Conservation (phyloP, 1,140 invertebrate genomes). For the Sminthurinus signatus region DNA sequence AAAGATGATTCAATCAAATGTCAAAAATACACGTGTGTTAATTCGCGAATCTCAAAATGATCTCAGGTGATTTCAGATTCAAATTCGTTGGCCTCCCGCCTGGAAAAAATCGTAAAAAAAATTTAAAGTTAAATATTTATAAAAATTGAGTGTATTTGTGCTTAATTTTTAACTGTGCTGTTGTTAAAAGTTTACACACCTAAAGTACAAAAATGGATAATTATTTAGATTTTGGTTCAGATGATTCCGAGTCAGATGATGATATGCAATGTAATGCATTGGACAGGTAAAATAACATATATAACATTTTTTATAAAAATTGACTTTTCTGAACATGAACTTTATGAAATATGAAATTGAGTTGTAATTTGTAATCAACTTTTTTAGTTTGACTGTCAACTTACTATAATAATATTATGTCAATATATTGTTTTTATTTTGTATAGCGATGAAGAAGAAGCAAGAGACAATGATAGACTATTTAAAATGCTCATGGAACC, state of each 20-base stretch:
- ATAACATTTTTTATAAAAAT: not conserved
- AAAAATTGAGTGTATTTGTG: too few species aligned
- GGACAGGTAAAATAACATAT: not conserved
- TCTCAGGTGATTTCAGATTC: too few species aligned
- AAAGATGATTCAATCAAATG: too few species aligned
- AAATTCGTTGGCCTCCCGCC: too few species aligned
- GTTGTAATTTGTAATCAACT: not conserved
- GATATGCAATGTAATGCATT: not conserved
- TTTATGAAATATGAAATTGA: not conserved
- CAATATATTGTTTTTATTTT: not conserved
- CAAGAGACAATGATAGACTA: slow-evolving; percentile 17
- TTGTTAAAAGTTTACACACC: too few species aligned
- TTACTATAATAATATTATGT: not conserved
- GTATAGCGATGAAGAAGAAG: slow-evolving; percentile 38
- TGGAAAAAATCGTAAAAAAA: too few species aligned
- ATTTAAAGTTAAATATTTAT: too few species aligned
- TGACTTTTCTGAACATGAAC: not conserved
- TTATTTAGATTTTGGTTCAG: slow-evolving; percentile 37
- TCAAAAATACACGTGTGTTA: too few species aligned
- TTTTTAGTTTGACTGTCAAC: too few species aligned
- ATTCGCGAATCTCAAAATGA: too few species aligned
- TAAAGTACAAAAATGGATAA: slow-evolving; percentile 32
- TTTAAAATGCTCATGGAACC: slow-evolving; percentile 28
- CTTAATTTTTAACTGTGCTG: too few species aligned
- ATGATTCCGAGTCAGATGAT: slow-evolving; percentile 30